phyloP scores from a whole-genome alignment of 2,888 invertebrate genomes.

The Lomographa bimaculata region DNA sequence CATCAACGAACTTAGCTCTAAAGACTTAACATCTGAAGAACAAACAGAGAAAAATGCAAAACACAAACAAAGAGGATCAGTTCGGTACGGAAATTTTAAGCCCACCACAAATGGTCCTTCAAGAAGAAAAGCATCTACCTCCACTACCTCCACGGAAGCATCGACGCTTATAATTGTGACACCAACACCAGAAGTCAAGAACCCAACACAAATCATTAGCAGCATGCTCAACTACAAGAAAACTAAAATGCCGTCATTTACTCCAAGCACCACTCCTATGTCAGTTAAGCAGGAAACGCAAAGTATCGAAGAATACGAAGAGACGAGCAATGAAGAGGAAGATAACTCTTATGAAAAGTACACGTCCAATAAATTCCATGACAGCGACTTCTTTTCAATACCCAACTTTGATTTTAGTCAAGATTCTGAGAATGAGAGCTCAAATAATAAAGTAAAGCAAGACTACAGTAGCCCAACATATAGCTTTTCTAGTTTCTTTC shows the following conservation, averaged over 20 bases:
- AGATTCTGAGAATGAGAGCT: conserved; percentile 49
- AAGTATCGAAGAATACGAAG: conserved; percentile 53
- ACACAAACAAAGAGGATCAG: conserved; percentile 75
- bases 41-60: conserved; percentile 75
- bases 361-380: conserved; percentile 77
- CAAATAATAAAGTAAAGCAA: conserved; percentile 57
- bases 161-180: conserved; percentile 64
- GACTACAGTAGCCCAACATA: conserved; percentile 59
- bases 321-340: conserved; percentile 58
- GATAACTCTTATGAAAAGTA: conserved; percentile 68
- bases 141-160: conserved; percentile 47
- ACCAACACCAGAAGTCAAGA: conserved; percentile 71
- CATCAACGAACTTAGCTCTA: conserved; percentile 68
- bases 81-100: conserved; percentile 55
- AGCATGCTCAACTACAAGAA: conserved; percentile 67
- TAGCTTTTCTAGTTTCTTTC: conserved; percentile 62
- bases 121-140: conserved; percentile 44
- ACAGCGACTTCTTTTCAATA: conserved; percentile 74
- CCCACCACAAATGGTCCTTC: conserved; percentile 53
- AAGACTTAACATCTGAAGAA: conserved; percentile 69
- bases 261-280: conserved; percentile 48
- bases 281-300: conserved; percentile 40
- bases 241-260: conserved; percentile 58
- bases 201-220: conserved; percentile 64
- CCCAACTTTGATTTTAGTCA: conserved; percentile 60